Conservation (phyloP, 2,888 invertebrate genomes). For the Phyllotreta striolata region DNA sequence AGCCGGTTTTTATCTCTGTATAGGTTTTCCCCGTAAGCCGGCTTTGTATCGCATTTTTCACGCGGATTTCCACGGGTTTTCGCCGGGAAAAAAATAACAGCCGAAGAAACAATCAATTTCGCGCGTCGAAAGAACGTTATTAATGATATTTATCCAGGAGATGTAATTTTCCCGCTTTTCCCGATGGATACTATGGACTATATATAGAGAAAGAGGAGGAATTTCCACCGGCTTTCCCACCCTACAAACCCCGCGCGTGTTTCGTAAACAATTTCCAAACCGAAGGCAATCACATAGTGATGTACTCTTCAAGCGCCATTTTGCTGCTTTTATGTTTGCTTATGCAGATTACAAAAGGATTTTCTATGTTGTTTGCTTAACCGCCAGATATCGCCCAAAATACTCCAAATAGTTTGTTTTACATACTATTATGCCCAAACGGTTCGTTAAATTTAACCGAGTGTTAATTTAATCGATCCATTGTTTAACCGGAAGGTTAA, state of each 20-base stretch:
- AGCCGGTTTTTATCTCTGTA: conserved; percentile 9
- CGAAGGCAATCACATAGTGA: conserved; percentile 8
- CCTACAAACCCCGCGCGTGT: too few species aligned
- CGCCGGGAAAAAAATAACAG: neutral
- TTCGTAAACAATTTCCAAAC: conserved; percentile 14
- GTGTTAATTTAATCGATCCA: too few species aligned
- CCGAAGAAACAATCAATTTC: too few species aligned
- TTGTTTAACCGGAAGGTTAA: too few species aligned
- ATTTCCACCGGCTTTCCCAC: too few species aligned
- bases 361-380: conserved; percentile 2
- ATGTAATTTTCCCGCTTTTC: too few species aligned
- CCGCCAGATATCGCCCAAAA: conserved; percentile 17
- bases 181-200: too few species aligned
- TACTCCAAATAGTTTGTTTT: conserved; percentile 18
- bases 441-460: too few species aligned
- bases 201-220: too few species aligned
- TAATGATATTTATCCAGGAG: too few species aligned
- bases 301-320: conserved; percentile 7
- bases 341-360: conserved; percentile 28
- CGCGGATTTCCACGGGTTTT: conserved; percentile 8
- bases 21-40: conserved; percentile 10
- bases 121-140: too few species aligned
- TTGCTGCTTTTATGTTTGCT: conserved; percentile 13
- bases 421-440: neutral
- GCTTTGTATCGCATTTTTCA: conserved; percentile 20